Conservation (phyloP, 2,797 vertebrate species). For the Tapirus indicus region DNA sequence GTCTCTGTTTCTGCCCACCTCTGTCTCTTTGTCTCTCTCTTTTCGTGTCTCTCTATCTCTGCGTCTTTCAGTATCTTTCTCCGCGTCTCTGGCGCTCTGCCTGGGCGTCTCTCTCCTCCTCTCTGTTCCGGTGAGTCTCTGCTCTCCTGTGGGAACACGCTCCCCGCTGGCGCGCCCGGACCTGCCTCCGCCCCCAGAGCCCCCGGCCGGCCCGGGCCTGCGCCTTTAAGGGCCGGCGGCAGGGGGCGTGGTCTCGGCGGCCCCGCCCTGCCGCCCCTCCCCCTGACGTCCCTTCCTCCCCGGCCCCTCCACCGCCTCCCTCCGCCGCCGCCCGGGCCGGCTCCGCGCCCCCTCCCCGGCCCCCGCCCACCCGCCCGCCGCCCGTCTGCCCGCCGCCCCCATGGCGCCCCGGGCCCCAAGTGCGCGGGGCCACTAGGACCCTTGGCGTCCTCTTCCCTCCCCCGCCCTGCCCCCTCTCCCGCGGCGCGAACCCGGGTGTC, state of each 20-base stretch:
- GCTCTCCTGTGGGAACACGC: slow-evolving; percentile 57
- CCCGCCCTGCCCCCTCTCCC: slow-evolving; percentile 25
- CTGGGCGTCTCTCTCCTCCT: background rate
- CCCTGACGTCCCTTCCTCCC: slow-evolving; percentile 78
- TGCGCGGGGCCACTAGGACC: slow-evolving; percentile 70
- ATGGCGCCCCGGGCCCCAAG: slow-evolving; percentile 51
- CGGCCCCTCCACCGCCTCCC: slow-evolving; percentile 61
- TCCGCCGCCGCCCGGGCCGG: slow-evolving; percentile 78
- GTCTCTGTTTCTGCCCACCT: background rate
- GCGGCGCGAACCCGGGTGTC: slow-evolving; percentile 60
- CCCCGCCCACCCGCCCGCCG: slow-evolving; percentile 1
- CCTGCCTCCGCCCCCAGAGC: slow-evolving; percentile 60
- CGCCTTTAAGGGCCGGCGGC: slow-evolving; percentile 81
- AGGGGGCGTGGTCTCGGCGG: slow-evolving; percentile 41
- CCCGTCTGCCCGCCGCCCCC: slow-evolving; percentile 2
- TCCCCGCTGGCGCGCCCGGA: background rate
- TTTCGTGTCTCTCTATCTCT: background rate
- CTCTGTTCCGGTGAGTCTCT: background rate
- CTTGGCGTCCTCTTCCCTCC: slow-evolving; percentile 1
- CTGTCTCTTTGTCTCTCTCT: background rate
- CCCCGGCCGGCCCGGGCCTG: slow-evolving; percentile 44
- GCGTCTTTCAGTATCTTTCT: background rate
- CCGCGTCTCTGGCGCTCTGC: slow-evolving; percentile 18
- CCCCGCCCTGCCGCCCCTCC: slow-evolving; percentile 72
- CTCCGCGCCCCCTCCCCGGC: slow-evolving; percentile 73